phyloP scores from a whole-genome alignment of 2,888 invertebrate genomes.

The Drosophila subquinaria region DNA sequence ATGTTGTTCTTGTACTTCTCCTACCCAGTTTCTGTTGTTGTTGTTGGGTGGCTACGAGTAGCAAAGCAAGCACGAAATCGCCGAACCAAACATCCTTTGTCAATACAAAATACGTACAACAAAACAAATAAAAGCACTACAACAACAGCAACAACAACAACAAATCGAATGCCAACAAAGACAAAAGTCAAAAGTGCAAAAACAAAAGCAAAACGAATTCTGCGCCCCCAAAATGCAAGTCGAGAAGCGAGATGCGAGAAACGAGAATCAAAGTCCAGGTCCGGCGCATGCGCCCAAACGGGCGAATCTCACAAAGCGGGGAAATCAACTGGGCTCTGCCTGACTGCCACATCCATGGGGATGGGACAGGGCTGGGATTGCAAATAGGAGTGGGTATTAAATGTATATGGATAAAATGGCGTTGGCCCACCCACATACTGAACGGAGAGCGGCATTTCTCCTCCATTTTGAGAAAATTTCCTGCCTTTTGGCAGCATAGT shows the following conservation, averaged over 20 bases:
- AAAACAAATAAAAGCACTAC: constrained; percentile 64
- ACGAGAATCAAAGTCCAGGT: constrained; percentile 20
- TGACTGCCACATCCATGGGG: constrained; percentile 6
- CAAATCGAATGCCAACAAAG: constrained; percentile 66
- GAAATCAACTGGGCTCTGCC: constrained; percentile 41
- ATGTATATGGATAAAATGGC: constrained; percentile 62
- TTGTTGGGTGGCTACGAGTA: constrained; percentile 49
- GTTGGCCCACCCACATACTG: constrained; percentile 40
- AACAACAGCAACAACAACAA: constrained; percentile 45
- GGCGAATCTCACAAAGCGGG: constrained; percentile 63
- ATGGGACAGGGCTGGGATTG: constrained; percentile 10
- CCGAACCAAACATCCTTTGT: constrained; percentile 81
- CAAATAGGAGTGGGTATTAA: constrained; percentile 7
- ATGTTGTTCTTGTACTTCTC: constrained; percentile 38
- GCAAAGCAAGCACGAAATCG: constrained; percentile 73
- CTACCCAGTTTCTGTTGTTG: constrained; percentile 18
- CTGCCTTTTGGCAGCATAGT: constrained; percentile 42
- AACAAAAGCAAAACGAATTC: constrained; percentile 47
- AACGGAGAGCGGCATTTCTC: constrained; percentile 54
- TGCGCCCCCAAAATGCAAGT: constrained; percentile 63
- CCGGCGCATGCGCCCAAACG: constrained; percentile 55
- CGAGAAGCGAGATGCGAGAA: constrained; percentile 15
- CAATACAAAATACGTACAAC: constrained; percentile 79
- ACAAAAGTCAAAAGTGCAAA: constrained; percentile 77
- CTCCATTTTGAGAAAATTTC: constrained; percentile 79